Base-by-base conservation (phyloP, 2,797 vertebrate species). In the Hippopotamyrus pictus region DNA sequence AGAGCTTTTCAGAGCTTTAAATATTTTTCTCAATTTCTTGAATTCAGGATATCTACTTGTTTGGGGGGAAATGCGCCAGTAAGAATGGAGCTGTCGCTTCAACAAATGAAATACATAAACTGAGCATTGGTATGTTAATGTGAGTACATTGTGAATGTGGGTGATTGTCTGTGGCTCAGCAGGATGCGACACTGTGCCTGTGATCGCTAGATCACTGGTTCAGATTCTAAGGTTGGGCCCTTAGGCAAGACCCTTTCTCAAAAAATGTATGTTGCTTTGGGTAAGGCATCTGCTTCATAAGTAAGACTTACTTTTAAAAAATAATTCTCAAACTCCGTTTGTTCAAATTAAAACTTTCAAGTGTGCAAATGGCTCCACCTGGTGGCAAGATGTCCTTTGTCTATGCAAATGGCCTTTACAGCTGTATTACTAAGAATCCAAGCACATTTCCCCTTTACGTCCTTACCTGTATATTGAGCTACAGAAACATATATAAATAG, bases 1-100 rank as follows among this genome's bases (percentile, higher is more conserved):
- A 14, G 22, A 62, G 65, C 7, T 17, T 73, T 33, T 69, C 7
- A 69, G 12, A 86, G 25, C 82, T 89, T 53, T n/a, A 46, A 83
- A 84, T 59, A 44, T 84, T 85, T 57, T 85, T 59, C 59, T 62
- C 25, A 84, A 51, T 17, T 53, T 89, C 53, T 89, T 25, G 19
- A 22, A n/a, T 91, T 25, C 4, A 96, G 96, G 96, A 96, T 53
- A 94, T 96, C 90, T 96, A 96, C 91, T 90, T 95, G 90, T 96
- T 96, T 92, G 96, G 96, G 2, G 96, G 96, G 9, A 92, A 90
- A 83, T 89, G 51, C 76, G 89, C 22, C 22, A 92, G 73, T 59
- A 84, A 93, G 57, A 94, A 95, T 0, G 94, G 93, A 89, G 84
- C 54, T 0, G 88, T 88, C n/a, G 91, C 85, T 0, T 93, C 93